phyloP scores from a whole-genome alignment of 2,888 invertebrate species.

The Lepeophtheirus nordmannii region DNA sequence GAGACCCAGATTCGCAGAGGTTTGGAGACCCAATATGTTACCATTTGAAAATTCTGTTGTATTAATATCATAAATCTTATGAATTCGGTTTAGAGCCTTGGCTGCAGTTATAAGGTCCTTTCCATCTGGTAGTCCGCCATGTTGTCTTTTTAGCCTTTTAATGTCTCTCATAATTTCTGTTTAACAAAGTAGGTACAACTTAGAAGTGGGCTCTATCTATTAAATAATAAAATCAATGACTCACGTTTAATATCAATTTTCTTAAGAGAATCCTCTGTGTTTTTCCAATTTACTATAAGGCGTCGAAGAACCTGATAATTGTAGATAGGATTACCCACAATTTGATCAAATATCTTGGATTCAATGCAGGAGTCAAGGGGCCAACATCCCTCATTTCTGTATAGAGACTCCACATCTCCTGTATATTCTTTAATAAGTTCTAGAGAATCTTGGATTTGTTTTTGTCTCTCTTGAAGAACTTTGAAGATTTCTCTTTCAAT shows the following conservation, averaged over 20 bases:
- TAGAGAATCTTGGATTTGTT: background rate
- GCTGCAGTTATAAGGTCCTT: conserved; percentile 25
- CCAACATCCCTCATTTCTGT: conserved; percentile 17
- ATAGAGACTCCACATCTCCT: conserved; percentile 12
- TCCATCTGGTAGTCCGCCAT: conserved; percentile 19
- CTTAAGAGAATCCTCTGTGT: conserved; percentile 26
- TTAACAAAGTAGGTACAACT: background rate
- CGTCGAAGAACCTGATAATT: conserved; percentile 32
- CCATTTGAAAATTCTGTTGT: conserved; percentile 19
- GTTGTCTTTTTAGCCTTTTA: background rate
- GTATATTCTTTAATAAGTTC: conserved; percentile 6
- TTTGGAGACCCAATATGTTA: conserved; percentile 9
- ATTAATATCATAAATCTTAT: conserved; percentile 22
- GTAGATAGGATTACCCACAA: conserved; percentile 31
- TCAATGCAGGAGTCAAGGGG: conserved; percentile 22
- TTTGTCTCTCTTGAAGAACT: conserved; percentile 2
- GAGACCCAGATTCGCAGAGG: background rate
- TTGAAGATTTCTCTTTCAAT: conserved; percentile 4
- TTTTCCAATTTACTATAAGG: conserved; percentile 31
- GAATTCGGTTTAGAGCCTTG: conserved; percentile 24
- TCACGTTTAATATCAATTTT: background rate
- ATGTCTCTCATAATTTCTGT: conserved; percentile 5
- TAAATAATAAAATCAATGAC: no score
- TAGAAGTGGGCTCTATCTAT: background rate
- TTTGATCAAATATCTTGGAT: conserved; percentile 26